Evolutionary conservation across 37 sponge, comb jelly and placozoan genomes (phyloP).

Genomic region (Beroe forskalii): DNA sequence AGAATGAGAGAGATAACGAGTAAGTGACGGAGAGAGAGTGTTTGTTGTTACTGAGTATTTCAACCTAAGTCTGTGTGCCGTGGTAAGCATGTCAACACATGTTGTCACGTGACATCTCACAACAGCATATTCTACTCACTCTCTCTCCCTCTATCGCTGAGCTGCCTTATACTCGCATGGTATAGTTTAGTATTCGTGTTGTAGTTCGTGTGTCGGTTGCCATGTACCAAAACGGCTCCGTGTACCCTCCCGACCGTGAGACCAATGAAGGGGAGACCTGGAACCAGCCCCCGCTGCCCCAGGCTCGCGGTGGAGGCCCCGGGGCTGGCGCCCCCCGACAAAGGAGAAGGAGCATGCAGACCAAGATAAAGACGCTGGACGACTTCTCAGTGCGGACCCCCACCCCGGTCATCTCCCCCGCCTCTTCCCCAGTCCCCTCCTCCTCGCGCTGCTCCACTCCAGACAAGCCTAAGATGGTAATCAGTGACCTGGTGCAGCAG

Average conservation of each 20-base stretch:
- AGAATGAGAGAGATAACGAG: neutral
- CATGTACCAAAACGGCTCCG: neutral
- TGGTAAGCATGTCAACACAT: slow-evolving; percentile 21
- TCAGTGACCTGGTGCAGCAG: slow-evolving; percentile 55
- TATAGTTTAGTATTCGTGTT: no score
- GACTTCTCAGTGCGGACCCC: neutral
- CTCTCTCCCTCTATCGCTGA: neutral
- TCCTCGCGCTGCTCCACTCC: neutral
- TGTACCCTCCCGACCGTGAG: neutral
- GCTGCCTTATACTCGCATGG: neutral
- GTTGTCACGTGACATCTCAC: neutral
- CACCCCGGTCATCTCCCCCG: neutral
- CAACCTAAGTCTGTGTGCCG: neutral
- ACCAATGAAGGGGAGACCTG: neutral
- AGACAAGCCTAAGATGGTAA: slow-evolving; percentile 31
- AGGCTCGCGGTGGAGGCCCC: neutral
- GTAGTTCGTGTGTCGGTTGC: no score
- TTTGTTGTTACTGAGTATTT: neutral
- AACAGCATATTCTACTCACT: neutral
- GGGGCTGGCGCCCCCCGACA: neutral
- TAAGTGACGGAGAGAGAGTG: neutral
- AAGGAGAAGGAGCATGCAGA: neutral
- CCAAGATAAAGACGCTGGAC: neutral
- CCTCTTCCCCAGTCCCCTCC: neutral
- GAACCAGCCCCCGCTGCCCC: neutral